Evolutionary conservation across 2,797 vertebrate genomes (phyloP), one percentile per base, ranked within the genome.

Genomic region (Gymnothorax reevesii): DNA sequence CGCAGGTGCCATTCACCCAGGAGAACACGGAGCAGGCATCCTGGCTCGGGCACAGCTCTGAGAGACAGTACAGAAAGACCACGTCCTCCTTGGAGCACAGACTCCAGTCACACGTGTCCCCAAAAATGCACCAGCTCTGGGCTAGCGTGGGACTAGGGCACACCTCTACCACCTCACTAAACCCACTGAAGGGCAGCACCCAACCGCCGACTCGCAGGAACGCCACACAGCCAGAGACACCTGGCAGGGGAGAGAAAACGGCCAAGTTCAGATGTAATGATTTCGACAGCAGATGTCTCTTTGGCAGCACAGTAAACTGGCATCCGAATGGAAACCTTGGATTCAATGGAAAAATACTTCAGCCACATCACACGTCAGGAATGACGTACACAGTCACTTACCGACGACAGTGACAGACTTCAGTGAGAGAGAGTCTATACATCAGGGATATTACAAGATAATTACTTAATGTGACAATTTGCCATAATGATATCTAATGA

Each of bases 191-290:
- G 5, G 94, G 93, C 75, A 96, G 90, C 64, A 89, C 84, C 87
- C 93, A 88, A 57, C 93, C 91, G 0, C 86, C 93, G 54, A 94
- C 88, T 71, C 86, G 94, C 57, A 96, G 89, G 86, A 94, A 93
- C 86, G 93, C 94, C 89, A 97, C 92, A 88, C 96, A 96, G n/a
- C 96, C 96, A 69, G 62, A 90, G 88, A 96, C 95, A 8, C 94
- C 96, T 96, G 91, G 59, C n/a, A 80, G n/a, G 54, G 27, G 13
- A 69, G 60, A 85, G 27, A 62, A 60, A 84, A 15, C 15, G 8
- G 33, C 7, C 25, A 6, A 57, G 8, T 22, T 71, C 17, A 64
- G 33, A 33, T 83, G 59, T 33, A 71, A 73, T 42, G 64, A 62
- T 55, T 57, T 55, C 80, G 13, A 73, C 33, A 42, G 27, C 69